These are phyloP conservation scores for Epizoanthus scotinus DNA, from an alignment of 92 coral and sea anemone species.

Conservation along the genomic window DNA sequence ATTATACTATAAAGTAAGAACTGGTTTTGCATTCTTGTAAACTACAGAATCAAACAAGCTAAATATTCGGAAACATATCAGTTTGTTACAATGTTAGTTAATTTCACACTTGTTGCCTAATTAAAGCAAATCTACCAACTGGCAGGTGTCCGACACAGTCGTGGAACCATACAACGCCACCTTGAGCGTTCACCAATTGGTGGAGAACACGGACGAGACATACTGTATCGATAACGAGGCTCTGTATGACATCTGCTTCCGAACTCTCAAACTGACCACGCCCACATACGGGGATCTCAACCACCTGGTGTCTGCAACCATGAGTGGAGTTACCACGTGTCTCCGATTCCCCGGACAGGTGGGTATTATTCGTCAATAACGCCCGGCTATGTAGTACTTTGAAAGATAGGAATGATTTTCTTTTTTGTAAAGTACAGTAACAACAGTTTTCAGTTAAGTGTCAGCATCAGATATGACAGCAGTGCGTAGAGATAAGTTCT, in stretches of 20 bases:
- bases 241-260: conserved; percentile 93
- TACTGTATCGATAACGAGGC: conserved; percentile 97
- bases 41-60: too few species aligned
- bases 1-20: too few species aligned
- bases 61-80: neutral
- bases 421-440: neutral
- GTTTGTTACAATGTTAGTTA: neutral
- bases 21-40: too few species aligned
- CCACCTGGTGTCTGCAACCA: conserved; percentile 88
- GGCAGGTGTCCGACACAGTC: conserved; percentile 76
- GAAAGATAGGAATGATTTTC: neutral
- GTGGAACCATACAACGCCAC: conserved; percentile 97
- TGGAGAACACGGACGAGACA: conserved; percentile 93
- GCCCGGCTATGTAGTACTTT: neutral
- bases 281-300: conserved; percentile 96
- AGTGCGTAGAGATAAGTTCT: too few species aligned
- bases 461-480: too few species aligned
- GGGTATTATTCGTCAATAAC: neutral
- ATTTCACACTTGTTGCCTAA: neutral
- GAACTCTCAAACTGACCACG: conserved; percentile 86
- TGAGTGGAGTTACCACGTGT: conserved; percentile 96
- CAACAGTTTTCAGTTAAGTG: neutral
- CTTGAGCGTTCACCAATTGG: conserved; percentile 85
- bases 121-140: neutral
- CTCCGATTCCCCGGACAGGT: conserved; percentile 95